Evolutionary conservation across 2,797 vertebrate species (phyloP).

Genomic region (Coccyzus lansbergi): DNA sequence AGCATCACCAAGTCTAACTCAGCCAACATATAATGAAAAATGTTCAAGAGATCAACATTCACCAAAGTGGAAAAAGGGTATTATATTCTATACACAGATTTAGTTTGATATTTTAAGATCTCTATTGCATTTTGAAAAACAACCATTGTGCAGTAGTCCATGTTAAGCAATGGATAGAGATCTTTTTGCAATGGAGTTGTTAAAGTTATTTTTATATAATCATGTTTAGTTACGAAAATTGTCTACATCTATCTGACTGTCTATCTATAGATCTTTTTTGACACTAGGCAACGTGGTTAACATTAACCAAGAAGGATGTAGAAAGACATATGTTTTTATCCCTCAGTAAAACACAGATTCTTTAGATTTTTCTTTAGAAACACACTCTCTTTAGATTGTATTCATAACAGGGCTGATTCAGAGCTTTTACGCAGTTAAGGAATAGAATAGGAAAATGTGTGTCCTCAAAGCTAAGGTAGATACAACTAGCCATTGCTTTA

Average conservation of each 20-base stretch:
- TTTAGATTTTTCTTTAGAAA: no score
- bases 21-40: background rate
- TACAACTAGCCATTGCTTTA: background rate
- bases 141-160: background rate
- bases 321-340: background rate
- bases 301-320: background rate
- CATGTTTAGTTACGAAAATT: background rate
- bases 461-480: background rate
- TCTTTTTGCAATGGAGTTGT: background rate
- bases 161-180: background rate
- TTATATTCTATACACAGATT: background rate
- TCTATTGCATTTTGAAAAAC: background rate
- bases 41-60: background rate
- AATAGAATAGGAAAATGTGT: background rate
- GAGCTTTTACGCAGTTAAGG: background rate
- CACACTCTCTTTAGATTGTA: background rate
- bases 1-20: background rate
- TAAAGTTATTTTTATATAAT: background rate
- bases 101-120: background rate
- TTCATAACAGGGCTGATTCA: conserved; percentile 16
- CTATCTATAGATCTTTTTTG: background rate
- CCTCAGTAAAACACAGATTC: background rate
- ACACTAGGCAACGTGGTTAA: background rate
- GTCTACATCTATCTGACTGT: background rate
- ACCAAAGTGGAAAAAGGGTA: background rate